phyloP scores from a whole-genome alignment of 2,888 invertebrate species.

The Cantharis rustica region DNA sequence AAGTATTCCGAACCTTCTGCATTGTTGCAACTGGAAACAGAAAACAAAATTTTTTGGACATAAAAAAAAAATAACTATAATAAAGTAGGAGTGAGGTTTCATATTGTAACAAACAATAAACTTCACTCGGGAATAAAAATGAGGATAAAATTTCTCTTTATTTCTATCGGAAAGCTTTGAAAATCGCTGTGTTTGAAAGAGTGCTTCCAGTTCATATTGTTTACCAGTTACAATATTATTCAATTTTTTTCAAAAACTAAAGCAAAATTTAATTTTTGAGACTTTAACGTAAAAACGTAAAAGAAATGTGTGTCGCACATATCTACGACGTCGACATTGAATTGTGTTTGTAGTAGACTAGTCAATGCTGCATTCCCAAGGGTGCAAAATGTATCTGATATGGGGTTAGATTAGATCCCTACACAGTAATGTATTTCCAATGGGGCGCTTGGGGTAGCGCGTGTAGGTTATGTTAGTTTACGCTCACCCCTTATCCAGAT shows the following conservation, averaged over 20 bases:
- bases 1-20: neutral
- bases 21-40: neutral
- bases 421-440: slow-evolving; percentile 49
- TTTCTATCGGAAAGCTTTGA: neutral
- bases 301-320: neutral
- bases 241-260: neutral
- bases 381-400: slow-evolving; percentile 45
- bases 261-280: neutral
- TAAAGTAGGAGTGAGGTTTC: neutral
- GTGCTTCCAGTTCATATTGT: neutral
- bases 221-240: neutral
- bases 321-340: slow-evolving; percentile 23
- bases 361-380: slow-evolving; percentile 43
- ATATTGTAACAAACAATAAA: neutral
- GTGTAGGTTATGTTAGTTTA: slow-evolving; percentile 30
- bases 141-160: neutral
- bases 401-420: slow-evolving; percentile 42
- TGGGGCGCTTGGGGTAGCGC: slow-evolving; percentile 38
- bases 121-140: neutral
- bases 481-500: slow-evolving; percentile 27
- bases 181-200: neutral
- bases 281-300: neutral
- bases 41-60: neutral
- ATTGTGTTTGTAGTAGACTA: slow-evolving; percentile 45
- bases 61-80: neutral